These are phyloP conservation scores for Drosophila albomicans DNA, from an alignment of 1,140 invertebrate genomes.

Conservation along the genomic window DNA sequence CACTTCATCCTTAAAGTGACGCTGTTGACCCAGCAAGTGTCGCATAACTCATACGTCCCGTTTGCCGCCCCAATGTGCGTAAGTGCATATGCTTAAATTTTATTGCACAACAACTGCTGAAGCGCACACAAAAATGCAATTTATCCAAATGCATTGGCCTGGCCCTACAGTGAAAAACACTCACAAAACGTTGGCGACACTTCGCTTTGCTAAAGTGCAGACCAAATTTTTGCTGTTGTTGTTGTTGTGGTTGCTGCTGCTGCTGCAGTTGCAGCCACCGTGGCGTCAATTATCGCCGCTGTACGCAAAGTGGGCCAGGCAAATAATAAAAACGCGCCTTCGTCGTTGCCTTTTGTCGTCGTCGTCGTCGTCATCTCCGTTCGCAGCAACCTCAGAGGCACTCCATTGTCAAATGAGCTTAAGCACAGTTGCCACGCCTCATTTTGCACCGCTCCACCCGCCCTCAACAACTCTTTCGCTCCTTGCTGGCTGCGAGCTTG, in stretches of 20 bases:
- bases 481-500: conserved; percentile 35
- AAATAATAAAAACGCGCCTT: conserved; percentile 78
- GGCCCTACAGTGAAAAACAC: conserved; percentile 69
- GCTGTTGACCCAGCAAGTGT: conserved; percentile 9
- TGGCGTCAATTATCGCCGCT: conserved; percentile 78
- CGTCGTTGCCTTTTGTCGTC: conserved; percentile 10
- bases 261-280: conserved; percentile 74
- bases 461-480: neutral
- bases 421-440: conserved; percentile 58
- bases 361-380: conserved; percentile 6
- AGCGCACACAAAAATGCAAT: conserved; percentile 54
- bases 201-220: conserved; percentile 65
- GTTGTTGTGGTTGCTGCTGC: conserved; percentile 12
- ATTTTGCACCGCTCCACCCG: conserved; percentile 17
- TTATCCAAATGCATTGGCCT: conserved; percentile 40
- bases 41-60: conserved; percentile 27
- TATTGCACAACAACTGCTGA: conserved; percentile 56
- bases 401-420: conserved; percentile 81
- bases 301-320: conserved; percentile 76
- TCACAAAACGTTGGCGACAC: conserved; percentile 37
- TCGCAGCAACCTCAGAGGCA: conserved; percentile 45
- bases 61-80: conserved; percentile 16
- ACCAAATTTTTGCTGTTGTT: conserved; percentile 58
- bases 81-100: conserved; percentile 31
- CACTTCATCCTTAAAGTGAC: neutral